Evolutionary conservation across 1,140 invertebrate genomes (phyloP).

Genomic region (Meloidogyne floridensis): DNA sequence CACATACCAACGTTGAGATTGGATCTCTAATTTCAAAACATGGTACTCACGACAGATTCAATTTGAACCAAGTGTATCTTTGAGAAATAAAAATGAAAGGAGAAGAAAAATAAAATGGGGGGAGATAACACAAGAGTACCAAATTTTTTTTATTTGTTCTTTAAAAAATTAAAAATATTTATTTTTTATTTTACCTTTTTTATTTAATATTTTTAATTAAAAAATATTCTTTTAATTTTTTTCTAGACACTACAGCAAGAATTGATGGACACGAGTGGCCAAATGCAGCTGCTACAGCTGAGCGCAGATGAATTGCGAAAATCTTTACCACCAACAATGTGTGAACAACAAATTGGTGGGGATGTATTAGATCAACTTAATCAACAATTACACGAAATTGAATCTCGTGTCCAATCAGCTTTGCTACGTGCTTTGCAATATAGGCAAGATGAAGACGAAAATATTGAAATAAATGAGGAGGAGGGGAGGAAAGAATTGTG

Average conservation of each 20-base stretch:
- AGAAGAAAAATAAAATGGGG: too few relatives aligned
- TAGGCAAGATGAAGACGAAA: conserved; percentile 29
- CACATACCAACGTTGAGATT: too few relatives aligned
- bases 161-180: too few relatives aligned
- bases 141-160: too few relatives aligned
- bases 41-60: too few relatives aligned
- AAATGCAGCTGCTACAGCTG: conserved; percentile 39
- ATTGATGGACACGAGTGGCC: conserved; percentile 46
- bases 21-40: too few relatives aligned
- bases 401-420: conserved; percentile 41
- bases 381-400: conserved; percentile 37
- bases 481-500: neutral
- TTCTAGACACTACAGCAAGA: conserved; percentile 46
- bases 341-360: conserved; percentile 18
- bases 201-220: conserved; percentile 1
- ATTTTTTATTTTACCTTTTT: neutral
- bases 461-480: conserved; percentile 1
- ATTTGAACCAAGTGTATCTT: too few relatives aligned
- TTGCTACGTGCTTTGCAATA: conserved; percentile 33
- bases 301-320: conserved; percentile 48
- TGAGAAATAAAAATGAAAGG: too few relatives aligned
- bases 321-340: conserved; percentile 35
- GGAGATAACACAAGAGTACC: too few relatives aligned
- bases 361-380: conserved; percentile 43
- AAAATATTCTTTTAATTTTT: conserved; percentile 9